Base-by-base conservation (phyloP, 2,113 vertebrate species). In the Phylloscopus trochiloides region DNA sequence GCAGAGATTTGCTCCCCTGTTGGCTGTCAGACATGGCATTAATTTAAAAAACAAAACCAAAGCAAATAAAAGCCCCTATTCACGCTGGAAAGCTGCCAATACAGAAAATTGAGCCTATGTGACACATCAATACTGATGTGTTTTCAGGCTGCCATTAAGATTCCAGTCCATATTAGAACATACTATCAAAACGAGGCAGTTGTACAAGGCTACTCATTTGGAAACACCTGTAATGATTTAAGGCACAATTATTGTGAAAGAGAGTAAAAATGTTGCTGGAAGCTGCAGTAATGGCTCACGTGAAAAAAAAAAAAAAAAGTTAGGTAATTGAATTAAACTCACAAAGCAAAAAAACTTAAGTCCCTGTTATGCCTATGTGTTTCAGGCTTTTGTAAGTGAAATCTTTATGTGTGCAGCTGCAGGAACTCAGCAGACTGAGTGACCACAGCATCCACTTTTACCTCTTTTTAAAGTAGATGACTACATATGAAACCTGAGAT, bases 111-210 rank as follows among this genome's bases (percentile, higher is more conserved):
- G 9, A 93, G 78, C 74, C 63, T 92, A 85, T 88, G 88, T 75
- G 81, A 55, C 93, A 94, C 75, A 88, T 92, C 92, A 71, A 92
- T 77, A 93, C 67, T 40, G 51, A 74, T 86, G 63, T 58, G 63
- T 84, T 94, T 95, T 86, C 90, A 86, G 71, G 75, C 67, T 88
- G 63, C 59, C 82, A 95, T 96, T 97, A 94, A 88, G 55, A 96
- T 80, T 92, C 58, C 74, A 95, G 92, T 83, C 92, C 93, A 90
- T 66, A 90, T 38, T 55, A 70, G 58, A 79, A 62, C 59, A 86
- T 13, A 66, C 40, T 93, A 95, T 86, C 90, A 88, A 88, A 93
- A 95, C 21, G 31, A 96, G 58, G 82, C 47, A 73, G 51, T 71
- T 58, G 50, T n/a, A 90, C 59, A 93, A 92, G 68, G 63, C 71